Conservation (phyloP, 2,113 vertebrate species). For the Ahaetulla prasina region DNA sequence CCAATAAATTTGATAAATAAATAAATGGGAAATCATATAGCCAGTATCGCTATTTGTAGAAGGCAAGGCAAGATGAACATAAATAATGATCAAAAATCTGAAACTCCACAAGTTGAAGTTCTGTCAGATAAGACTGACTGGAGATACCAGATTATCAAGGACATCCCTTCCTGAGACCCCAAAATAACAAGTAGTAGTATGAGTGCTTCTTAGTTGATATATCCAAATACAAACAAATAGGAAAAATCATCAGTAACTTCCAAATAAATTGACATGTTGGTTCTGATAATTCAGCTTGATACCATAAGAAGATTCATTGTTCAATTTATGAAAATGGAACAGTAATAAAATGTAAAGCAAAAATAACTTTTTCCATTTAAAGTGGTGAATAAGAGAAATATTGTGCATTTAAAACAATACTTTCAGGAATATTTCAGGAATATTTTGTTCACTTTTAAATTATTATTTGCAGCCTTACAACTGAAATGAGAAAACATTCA, state of each 20-base stretch:
- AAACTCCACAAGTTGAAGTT: background rate
- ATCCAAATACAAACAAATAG: conserved; percentile 12
- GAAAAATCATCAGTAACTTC: conserved; percentile 1
- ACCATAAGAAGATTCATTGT: conserved; percentile 13
- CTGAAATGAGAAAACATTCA: background rate
- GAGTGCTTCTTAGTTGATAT: conserved; percentile 20
- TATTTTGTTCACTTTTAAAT: background rate
- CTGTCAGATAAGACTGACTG: background rate
- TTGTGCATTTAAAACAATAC: background rate
- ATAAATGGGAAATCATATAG: background rate
- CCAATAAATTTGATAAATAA: background rate
- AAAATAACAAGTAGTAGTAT: conserved; percentile 6
- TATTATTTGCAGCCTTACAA: background rate
- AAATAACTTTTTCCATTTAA: background rate
- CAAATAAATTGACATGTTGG: background rate
- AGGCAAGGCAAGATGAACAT: background rate
- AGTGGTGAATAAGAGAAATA: background rate
- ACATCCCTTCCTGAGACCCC: background rate
- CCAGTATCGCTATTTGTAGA: background rate
- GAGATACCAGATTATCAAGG: background rate
- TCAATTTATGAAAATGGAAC: background rate
- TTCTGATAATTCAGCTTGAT: conserved; percentile 3
- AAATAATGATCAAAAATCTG: conserved; percentile 17
- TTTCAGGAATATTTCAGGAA: background rate
- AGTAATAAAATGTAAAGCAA: background rate